Evolutionary conservation across 2,113 vertebrate genomes (phyloP), one percentile per base, ranked within the genome.

Genomic region (Tychaedon coryphoeus): DNA sequence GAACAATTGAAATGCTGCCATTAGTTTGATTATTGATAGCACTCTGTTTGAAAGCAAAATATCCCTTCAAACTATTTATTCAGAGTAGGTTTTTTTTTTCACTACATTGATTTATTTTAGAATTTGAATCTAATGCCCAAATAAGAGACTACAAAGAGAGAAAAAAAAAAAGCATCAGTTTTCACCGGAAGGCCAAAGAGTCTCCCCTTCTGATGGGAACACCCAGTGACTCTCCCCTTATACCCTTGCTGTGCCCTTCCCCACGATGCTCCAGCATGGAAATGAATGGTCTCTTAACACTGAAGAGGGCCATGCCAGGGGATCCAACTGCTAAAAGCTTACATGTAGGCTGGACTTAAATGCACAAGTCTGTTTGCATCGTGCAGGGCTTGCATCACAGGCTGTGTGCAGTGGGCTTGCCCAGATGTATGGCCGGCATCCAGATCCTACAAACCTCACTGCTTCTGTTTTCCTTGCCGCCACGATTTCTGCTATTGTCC

Each of bases 391-490:
- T 89, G 80, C 84, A 89, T 95, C 89, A 78, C 2, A 24, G 57
- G 54, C 19, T 95, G 90, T 42, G 54, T 50, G 84, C 45, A 72
- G 29, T 88, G 71, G 94, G 54, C 62, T 92, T 92, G 78, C 77
- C 84, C 87, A 95, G 92, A 90, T 95, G 92, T 95, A 86, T 96
- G 94, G 93, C 81, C 19, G 0, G 34, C 33, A 90, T 94, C 93
- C 91, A 96, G 93, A 72, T 76, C 67, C 57, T 95, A 69, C 90
- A 93, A 75, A 91, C 72, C 74, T 94, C 3, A 0, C 34, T 70
- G 90, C 93, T 96, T 91, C 95, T 95, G 93, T 94, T 96, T 92
- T 54, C 58, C 67, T 66, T 79, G 38, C 81, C 75, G 53, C 73
- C 16, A 24, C 0, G 1, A 75, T 51, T 94, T 70, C 73, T 91